Evolutionary conservation across 2,113 vertebrate genomes (phyloP).

Genomic region (Epinephelus fuscoguttatus): DNA sequence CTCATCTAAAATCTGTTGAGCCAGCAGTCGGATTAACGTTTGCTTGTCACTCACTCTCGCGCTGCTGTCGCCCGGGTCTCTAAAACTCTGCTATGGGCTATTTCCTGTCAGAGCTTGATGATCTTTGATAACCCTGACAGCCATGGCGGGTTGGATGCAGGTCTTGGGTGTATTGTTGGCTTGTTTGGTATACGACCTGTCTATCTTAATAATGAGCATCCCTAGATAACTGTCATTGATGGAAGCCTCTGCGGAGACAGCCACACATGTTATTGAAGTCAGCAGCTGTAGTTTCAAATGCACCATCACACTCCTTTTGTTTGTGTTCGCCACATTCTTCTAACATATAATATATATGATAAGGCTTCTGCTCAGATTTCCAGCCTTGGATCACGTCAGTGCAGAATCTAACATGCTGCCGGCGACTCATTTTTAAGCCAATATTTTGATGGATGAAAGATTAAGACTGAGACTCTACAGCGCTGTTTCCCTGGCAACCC

Average conservation of each 20-base stretch:
- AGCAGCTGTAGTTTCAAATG: slow-evolving; percentile 27
- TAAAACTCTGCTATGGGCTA: slow-evolving; percentile 46
- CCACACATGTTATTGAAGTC: slow-evolving; percentile 30
- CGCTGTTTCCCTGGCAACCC: slow-evolving; percentile 85
- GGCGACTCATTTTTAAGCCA: slow-evolving; percentile 64
- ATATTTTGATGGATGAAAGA: slow-evolving; percentile 79
- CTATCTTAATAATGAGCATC: slow-evolving; percentile 53
- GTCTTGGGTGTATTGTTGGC: slow-evolving; percentile 25
- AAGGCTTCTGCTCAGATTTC: slow-evolving; percentile 10
- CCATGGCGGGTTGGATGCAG: slow-evolving; percentile 15
- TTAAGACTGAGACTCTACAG: slow-evolving; percentile 69
- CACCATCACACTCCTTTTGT: slow-evolving; percentile 9
- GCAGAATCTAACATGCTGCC: slow-evolving; percentile 46
- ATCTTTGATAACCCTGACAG: slow-evolving; percentile 64
- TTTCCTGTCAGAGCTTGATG: slow-evolving; percentile 45
- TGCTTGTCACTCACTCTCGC: slow-evolving; percentile 50
- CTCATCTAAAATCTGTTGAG: slow-evolving; percentile 55
- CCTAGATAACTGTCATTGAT: slow-evolving; percentile 24
- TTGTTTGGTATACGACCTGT: slow-evolving; percentile 35
- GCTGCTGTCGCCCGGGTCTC: slow-evolving; percentile 14
- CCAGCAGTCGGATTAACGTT: slow-evolving; percentile 55
- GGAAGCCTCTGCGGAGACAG: slow-evolving; percentile 8
- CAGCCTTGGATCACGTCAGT: slow-evolving; percentile 16
- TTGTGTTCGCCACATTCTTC: slow-evolving; percentile 23
- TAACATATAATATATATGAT: slow-evolving; percentile 21